Evolutionary conservation across 1,140 invertebrate genomes (phyloP).

Genomic region (Ruditapes philippinarum): DNA sequence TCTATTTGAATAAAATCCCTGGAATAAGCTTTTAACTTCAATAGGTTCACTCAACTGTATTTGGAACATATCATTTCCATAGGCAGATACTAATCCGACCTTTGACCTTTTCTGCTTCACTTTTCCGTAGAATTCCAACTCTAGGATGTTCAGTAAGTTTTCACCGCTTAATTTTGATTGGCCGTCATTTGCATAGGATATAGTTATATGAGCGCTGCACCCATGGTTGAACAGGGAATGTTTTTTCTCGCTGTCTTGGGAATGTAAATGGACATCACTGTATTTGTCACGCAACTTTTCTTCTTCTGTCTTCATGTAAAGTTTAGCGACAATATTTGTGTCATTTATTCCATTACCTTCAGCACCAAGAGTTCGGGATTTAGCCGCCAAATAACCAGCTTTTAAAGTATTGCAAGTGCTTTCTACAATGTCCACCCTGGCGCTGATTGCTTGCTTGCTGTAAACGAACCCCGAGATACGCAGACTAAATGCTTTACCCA

Average conservation of each 20-base stretch:
- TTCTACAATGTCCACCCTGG: constrained; percentile 64
- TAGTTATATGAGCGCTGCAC: constrained; percentile 48
- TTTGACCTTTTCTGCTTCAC: background rate
- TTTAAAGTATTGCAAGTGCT: background rate
- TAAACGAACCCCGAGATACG: constrained; percentile 70
- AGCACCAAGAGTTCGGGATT: background rate
- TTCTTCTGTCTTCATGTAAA: constrained; percentile 50
- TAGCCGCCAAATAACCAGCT: background rate
- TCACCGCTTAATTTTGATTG: constrained; percentile 50
- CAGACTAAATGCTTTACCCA: constrained; percentile 68
- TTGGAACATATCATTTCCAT: constrained; percentile 35
- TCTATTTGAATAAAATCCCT: constrained; percentile 52
- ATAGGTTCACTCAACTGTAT: background rate
- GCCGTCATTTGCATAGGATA: constrained; percentile 43
- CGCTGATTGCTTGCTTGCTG: constrained; percentile 67
- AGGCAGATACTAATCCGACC: background rate
- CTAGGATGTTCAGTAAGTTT: constrained; percentile 29
- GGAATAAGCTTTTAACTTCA: constrained; percentile 17
- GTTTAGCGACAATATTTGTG: background rate
- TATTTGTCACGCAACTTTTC: constrained; percentile 23
- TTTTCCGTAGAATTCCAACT: constrained; percentile 47
- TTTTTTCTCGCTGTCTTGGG: background rate
- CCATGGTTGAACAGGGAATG: constrained; percentile 35
- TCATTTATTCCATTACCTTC: background rate
- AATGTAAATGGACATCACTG: background rate